Evolutionary conservation across 2,888 invertebrate genomes (phyloP), one percentile per base, ranked within the genome.

Genomic region (Eucera pruinosa): DNA sequence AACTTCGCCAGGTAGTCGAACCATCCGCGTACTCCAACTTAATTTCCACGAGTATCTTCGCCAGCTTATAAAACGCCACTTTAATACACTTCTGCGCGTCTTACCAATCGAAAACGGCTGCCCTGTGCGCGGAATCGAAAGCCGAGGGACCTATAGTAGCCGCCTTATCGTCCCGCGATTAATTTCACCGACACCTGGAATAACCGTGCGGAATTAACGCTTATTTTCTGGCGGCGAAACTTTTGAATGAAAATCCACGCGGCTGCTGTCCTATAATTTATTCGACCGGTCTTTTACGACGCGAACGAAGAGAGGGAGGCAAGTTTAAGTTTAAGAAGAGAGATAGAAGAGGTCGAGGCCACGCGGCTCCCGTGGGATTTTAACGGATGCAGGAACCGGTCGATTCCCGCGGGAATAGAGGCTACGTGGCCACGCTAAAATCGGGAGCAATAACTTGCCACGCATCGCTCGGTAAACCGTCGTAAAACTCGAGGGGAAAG

Each of bases 361-460:
- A 62, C 65, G 58, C 69, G 70, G 55, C 58, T 70, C 72, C 69
- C 71, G 55, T n/a, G 77, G 54, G 81, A 54, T 25, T 47, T 45
- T 6, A 20, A 6, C 18, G 41, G 30, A 20, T n/a, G 30, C 11
- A 0, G n/a, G 18, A 9, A 27, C 4, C 55, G 11, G 60, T 20
- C 55, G 30, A 48, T 64, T 66, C 81, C 69, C 71, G 48, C 48
- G 84, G 75, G 80, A 73, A 43, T 70, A 84, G 80, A 87, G 88
- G 88, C 74, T 71, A 76, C 77, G 80, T 74, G 55, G 82, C 60
- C 80, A 79, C 83, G 78, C 82, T 85, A 80, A 87, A 88, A 88
- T 85, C 87, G 81, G 77, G 77, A 80, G 82, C 83, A 82, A 85
- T 87, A 86, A 88, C 86, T 89, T 89, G 83, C 81, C 87, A 84